Conservation (phyloP, 2,888 invertebrate species). For the Mactromeris polynyma region DNA sequence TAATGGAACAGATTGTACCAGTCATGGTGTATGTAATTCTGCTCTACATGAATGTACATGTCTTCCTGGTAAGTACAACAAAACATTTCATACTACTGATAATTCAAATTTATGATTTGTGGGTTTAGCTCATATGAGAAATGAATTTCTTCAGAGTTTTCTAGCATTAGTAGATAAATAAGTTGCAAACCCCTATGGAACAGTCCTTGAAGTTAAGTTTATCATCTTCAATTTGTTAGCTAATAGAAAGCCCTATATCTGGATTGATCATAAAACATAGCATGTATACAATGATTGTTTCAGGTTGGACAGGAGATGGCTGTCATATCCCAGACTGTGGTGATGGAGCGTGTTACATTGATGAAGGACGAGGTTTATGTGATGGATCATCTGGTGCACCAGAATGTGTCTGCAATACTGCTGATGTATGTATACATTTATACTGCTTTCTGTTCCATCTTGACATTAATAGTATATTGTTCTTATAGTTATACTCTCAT, state of each 20-base stretch:
- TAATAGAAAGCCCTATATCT: too few species aligned
- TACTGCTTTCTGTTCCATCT: background rate
- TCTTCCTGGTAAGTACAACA: slow-evolving; percentile 71
- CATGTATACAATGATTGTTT: background rate
- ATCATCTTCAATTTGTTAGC: too few species aligned
- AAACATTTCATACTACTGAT: background rate
- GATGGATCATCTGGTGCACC: slow-evolving; percentile 49
- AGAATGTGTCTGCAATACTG: slow-evolving; percentile 46
- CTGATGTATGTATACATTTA: slow-evolving; percentile 37
- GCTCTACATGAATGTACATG: slow-evolving; percentile 74
- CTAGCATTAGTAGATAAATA: too few species aligned
- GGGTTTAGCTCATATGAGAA: background rate
- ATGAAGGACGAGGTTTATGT: slow-evolving; percentile 47
- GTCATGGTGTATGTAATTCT: slow-evolving; percentile 74
- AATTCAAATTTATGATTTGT: background rate
- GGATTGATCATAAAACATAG: too few species aligned
- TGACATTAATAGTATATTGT: too few species aligned
- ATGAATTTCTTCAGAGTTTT: background rate
- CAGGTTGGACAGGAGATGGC: slow-evolving; percentile 79
- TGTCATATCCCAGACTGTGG: slow-evolving; percentile 78
- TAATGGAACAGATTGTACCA: slow-evolving; percentile 67
- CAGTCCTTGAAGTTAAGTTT: too few species aligned
- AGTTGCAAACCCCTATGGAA: too few species aligned
- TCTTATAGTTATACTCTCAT: too few species aligned
- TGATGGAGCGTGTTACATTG: slow-evolving; percentile 43